Evolutionary conservation across 2,888 invertebrate genomes (phyloP).

Genomic region (Tuta absoluta): DNA sequence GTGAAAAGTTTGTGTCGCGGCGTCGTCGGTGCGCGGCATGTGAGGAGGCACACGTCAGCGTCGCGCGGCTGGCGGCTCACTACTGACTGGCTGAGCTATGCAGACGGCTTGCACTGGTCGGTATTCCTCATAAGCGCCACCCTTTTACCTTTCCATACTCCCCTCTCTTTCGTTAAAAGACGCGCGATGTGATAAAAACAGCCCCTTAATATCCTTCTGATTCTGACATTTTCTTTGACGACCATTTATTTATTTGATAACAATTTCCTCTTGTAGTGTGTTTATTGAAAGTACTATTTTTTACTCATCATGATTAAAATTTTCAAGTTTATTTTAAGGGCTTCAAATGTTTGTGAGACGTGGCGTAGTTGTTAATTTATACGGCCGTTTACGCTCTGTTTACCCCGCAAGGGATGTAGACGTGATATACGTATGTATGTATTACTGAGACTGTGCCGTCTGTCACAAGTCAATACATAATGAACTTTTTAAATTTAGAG

Average conservation of each 20-base stretch:
- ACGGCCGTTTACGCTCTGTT: too few relatives aligned
- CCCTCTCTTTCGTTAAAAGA: slow-evolving; percentile 58
- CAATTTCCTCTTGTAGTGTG: neutral
- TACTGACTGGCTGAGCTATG: slow-evolving; percentile 52
- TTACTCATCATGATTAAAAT: neutral
- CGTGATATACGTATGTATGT: too few relatives aligned
- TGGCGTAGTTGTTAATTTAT: too few relatives aligned
- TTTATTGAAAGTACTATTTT: neutral
- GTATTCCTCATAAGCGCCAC: slow-evolving; percentile 55
- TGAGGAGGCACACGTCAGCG: slow-evolving; percentile 51
- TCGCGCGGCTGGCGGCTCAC: slow-evolving; percentile 48
- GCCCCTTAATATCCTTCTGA: slow-evolving; percentile 57
- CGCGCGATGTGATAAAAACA: slow-evolving; percentile 53
- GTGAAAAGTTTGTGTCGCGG: slow-evolving; percentile 72
- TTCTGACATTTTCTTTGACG: slow-evolving; percentile 54
- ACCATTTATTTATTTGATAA: slow-evolving; percentile 24
- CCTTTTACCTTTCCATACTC: slow-evolving; percentile 69
- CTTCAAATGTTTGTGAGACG: too few relatives aligned
- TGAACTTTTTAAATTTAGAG: too few relatives aligned
- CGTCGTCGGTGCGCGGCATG: slow-evolving; percentile 35
- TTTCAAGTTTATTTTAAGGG: too few relatives aligned
- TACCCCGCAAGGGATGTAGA: too few relatives aligned
- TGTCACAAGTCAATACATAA: too few relatives aligned
- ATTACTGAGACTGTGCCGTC: too few relatives aligned
- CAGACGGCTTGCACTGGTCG: slow-evolving; percentile 55